Conservation (phyloP, 2,113 vertebrate genomes). For the Tonatia bakeri region DNA sequence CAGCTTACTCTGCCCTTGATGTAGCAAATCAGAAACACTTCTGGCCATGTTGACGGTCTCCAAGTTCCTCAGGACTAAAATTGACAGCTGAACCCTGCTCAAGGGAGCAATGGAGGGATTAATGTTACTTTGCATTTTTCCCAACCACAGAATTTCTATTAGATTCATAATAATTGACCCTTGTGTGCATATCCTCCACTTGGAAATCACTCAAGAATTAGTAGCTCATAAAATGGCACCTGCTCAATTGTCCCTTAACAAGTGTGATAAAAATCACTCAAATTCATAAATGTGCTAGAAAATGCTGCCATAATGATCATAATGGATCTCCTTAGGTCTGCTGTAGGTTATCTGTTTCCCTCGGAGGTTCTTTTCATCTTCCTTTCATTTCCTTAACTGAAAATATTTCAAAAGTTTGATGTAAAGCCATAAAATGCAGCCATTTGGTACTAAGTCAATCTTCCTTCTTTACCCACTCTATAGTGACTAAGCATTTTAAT, state of each 20-base stretch:
- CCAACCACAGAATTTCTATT: conserved; percentile 59
- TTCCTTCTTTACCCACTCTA: conserved; percentile 58
- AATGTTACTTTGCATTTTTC: conserved; percentile 67
- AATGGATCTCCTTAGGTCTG: conserved; percentile 64
- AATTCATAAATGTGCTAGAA: conserved; percentile 65
- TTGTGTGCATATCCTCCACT: conserved; percentile 36
- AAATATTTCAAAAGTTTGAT: conserved; percentile 60
- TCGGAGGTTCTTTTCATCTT: conserved; percentile 60
- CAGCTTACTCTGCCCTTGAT: conserved; percentile 59
- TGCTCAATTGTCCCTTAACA: conserved; percentile 70
- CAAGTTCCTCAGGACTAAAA: conserved; percentile 58
- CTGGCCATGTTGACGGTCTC: conserved; percentile 57
- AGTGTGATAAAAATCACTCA: conserved; percentile 66
- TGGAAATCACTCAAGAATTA: conserved; percentile 68
- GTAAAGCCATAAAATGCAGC: conserved; percentile 67
- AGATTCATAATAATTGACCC: conserved; percentile 60
- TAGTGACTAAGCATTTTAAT: conserved; percentile 72
- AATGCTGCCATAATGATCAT: conserved; percentile 58
- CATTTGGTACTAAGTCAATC: conserved; percentile 65
- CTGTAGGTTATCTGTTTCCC: conserved; percentile 59
- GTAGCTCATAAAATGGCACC: conserved; percentile 69
- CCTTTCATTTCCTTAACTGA: conserved; percentile 69
- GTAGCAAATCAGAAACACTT: conserved; percentile 38
- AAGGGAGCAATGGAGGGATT: conserved; percentile 69
- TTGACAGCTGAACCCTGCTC: conserved; percentile 67